Evolutionary conservation across 2,797 vertebrate genomes (phyloP).

Genomic region (Alectoris magna): DNA sequence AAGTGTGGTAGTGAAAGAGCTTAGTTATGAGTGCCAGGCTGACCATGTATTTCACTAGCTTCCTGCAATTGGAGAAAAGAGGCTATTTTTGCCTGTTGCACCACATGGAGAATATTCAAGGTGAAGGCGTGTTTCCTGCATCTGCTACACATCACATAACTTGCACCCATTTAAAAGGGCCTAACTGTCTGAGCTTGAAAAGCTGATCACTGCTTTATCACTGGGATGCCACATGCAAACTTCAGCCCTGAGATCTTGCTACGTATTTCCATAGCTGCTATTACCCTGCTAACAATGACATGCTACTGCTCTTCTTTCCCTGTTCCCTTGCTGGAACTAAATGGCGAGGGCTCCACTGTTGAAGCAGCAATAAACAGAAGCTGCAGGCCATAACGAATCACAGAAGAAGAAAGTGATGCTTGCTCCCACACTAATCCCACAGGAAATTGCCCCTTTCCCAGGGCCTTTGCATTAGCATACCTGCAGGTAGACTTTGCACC

Average conservation of each 20-base stretch:
- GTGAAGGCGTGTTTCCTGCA: not conserved
- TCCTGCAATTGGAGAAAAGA: not conserved
- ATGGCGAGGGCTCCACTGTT: not conserved
- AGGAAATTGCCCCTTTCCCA: not conserved
- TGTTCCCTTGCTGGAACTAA: not conserved
- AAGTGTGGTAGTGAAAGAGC: not conserved
- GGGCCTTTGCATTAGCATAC: not conserved
- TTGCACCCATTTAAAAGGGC: not conserved
- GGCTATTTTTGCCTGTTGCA: not conserved
- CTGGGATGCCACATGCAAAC: not conserved
- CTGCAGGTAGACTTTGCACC: not conserved
- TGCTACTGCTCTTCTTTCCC: not conserved
- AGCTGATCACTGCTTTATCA: not conserved
- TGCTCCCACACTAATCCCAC: rapidly evolving
- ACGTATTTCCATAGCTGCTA: not conserved
- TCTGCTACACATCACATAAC: not conserved
- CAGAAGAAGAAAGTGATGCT: not conserved
- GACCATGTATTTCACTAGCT: not conserved
- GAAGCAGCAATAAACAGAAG: not conserved
- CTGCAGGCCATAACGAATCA: not conserved
- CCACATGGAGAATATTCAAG: not conserved
- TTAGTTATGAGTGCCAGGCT: not conserved
- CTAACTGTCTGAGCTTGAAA: not conserved
- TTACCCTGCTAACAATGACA: not conserved
- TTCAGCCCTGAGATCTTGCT: not conserved